A percentile compares a stretch with the other conserved stretches of the same genome.
Conservation (phyloP, 2,888 invertebrate species). For the Yponomeuta malinellus region DNA sequence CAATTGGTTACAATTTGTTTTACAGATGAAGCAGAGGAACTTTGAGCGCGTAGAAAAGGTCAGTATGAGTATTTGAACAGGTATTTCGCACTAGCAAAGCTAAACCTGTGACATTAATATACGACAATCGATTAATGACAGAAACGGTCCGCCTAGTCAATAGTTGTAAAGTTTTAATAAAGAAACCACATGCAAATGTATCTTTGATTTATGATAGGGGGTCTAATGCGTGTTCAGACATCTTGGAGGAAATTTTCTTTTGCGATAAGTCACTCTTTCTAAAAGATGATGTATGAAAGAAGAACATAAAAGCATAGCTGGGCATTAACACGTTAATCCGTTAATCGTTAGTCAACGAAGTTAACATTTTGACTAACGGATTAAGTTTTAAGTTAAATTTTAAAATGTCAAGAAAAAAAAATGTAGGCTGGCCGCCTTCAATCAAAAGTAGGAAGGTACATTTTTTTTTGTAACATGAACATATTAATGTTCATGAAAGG, state of each 20-base stretch:
- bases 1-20: slow-evolving; percentile 36
- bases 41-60: slow-evolving; percentile 99
- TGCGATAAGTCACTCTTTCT: slow-evolving; percentile 24
- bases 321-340: no score
- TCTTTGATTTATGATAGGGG: slow-evolving; percentile 69
- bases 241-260: slow-evolving; percentile 64
- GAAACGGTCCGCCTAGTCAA: slow-evolving; percentile 8
- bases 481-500: no score
- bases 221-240: slow-evolving; percentile 69
- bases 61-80: slow-evolving; percentile 65
- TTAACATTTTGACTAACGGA: no score
- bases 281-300: not conserved
- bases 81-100: not conserved
- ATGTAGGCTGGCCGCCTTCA: no score
- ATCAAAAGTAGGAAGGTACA: no score
- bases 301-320: no score
- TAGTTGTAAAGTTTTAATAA: slow-evolving; percentile 52
- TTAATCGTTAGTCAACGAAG: no score
- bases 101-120: slow-evolving; percentile 34
- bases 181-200: slow-evolving; percentile 36
- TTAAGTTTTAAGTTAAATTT: no score
- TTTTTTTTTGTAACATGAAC: no score
- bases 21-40: slow-evolving; percentile 97
- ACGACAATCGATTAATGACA: not conserved
- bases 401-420: no score